Percentiles rank a stretch among this genome's conserved stretches.
Evolutionary conservation across 2,797 vertebrate species (phyloP).

Genomic region (Staurois parvus): DNA sequence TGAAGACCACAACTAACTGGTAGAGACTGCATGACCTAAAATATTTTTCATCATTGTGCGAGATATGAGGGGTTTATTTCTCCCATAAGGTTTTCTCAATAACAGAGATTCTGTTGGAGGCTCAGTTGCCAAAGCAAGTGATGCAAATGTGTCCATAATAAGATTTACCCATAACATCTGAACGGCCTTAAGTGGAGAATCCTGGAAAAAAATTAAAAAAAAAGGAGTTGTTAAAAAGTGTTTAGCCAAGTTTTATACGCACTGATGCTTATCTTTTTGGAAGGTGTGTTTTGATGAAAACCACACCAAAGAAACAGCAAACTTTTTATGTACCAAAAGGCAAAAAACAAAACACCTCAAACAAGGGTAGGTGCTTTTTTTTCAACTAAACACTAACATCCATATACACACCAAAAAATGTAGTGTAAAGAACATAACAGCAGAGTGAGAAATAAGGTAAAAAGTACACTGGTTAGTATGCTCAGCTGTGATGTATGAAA

Average conservation of each 20-base stretch:
- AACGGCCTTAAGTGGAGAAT: constrained; percentile 97
- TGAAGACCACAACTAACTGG: constrained; percentile 94
- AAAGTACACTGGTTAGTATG: not conserved
- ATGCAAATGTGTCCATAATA: constrained; percentile 98
- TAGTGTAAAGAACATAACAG: too few species aligned
- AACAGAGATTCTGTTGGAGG: constrained; percentile 96
- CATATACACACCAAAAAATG: too few species aligned
- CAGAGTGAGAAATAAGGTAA: too few species aligned
- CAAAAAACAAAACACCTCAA: too few species aligned
- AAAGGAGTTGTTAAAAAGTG: not conserved
- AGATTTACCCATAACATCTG: constrained; percentile 99
- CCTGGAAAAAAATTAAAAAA: constrained; percentile 73
- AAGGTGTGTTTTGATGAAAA: too few species aligned
- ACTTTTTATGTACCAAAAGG: too few species aligned
- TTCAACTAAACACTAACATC: too few species aligned
- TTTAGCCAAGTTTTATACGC: too few species aligned
- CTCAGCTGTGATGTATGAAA: not conserved
- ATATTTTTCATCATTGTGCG: constrained; percentile 99
- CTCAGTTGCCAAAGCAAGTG: constrained; percentile 96
- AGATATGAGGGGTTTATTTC: constrained; percentile 98
- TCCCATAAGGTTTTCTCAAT: constrained; percentile 94
- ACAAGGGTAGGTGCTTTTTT: too few species aligned
- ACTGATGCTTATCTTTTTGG: too few species aligned
- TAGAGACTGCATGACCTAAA: constrained; percentile 94
- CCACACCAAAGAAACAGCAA: too few species aligned